phyloP scores from a whole-genome alignment of 1,140 invertebrate species.

The Glossosoma conforme region DNA sequence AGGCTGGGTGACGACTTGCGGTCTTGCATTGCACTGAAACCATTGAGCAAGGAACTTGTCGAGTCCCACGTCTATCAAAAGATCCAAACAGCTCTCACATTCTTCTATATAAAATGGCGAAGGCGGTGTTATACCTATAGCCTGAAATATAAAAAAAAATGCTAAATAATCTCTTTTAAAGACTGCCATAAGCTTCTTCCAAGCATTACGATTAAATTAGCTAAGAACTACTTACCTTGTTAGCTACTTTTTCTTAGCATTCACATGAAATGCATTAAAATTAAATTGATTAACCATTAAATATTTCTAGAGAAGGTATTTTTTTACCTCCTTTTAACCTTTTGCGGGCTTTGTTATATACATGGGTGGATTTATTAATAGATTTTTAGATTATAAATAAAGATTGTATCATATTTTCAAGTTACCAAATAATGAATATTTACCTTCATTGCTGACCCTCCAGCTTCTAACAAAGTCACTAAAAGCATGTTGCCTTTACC shows the following conservation, averaged over 20 bases:
- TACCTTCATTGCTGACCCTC: slow-evolving; percentile 37
- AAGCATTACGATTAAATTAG: no score
- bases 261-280: no score
- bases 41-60: slow-evolving; percentile 43
- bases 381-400: no score
- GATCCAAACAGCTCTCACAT: slow-evolving; percentile 46
- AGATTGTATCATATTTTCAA: no score
- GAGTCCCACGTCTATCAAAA: slow-evolving; percentile 44
- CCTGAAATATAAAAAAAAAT: slow-evolving; percentile 28
- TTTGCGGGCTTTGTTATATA: no score
- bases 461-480: slow-evolving; percentile 67
- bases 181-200: no score
- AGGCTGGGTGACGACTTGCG: slow-evolving; percentile 40
- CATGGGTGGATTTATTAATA: no score
- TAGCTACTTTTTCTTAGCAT: no score
- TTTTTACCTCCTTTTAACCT: no score
- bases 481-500: slow-evolving; percentile 68
- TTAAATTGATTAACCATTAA: no score
- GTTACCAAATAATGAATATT: background rate
- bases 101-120: slow-evolving; percentile 50
- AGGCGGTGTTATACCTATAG: slow-evolving; percentile 37
- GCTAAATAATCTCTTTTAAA: no score
- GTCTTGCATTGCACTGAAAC: slow-evolving; percentile 42
- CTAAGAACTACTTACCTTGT: no score
- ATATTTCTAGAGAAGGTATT: background rate